Percentiles rank a stretch among this genome's conserved stretches.
phyloP scores from a whole-genome alignment of 2,797 vertebrate genomes.

The Xyrichtys novacula region DNA sequence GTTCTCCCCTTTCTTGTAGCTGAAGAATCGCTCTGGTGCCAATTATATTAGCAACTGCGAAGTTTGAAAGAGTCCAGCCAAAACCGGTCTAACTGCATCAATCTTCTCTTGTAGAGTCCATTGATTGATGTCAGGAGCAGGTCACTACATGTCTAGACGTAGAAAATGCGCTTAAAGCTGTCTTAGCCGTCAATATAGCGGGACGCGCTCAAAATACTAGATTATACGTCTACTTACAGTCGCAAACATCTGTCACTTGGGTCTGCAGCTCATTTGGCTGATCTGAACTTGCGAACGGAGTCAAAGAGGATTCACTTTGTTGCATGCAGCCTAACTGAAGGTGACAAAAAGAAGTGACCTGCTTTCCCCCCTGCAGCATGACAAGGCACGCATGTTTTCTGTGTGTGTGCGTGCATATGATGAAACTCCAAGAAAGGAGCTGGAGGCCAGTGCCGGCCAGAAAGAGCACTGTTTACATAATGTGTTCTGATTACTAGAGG shows the following conservation, averaged over 20 bases:
- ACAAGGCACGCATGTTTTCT: slow-evolving; percentile 19
- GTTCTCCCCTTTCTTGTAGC: slow-evolving; percentile 20
- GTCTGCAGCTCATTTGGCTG: slow-evolving; percentile 26
- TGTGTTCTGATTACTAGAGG: slow-evolving; percentile 66
- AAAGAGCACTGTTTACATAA: slow-evolving; percentile 69
- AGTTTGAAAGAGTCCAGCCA: slow-evolving; percentile 69
- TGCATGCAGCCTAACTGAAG: slow-evolving; percentile 22
- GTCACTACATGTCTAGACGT: slow-evolving; percentile 73
- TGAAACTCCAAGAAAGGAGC: slow-evolving; percentile 55
- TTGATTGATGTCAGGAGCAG: slow-evolving; percentile 76
- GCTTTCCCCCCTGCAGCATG: slow-evolving; percentile 11
- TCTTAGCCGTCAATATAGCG: slow-evolving; percentile 58
- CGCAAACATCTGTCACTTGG: slow-evolving; percentile 17
- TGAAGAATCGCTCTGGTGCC: slow-evolving; percentile 52
- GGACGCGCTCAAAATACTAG: slow-evolving; percentile 25
- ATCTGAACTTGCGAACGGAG: slow-evolving; percentile 23
- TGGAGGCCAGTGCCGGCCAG: slow-evolving; percentile 37
- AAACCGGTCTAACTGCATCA: slow-evolving; percentile 71
- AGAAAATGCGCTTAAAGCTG: slow-evolving; percentile 66
- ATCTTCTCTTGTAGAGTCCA: slow-evolving; percentile 67
- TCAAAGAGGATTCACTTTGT: slow-evolving; percentile 39
- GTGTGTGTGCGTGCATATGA: slow-evolving; percentile 54
- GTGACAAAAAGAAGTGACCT: slow-evolving; percentile 46
- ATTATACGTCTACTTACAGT: slow-evolving; percentile 13
- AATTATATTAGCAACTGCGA: slow-evolving; percentile 72